Evolutionary conservation across 2,113 vertebrate genomes (phyloP), one percentile per base, ranked within the genome.

Genomic region (Ptilonorhynchus violaceus): DNA sequence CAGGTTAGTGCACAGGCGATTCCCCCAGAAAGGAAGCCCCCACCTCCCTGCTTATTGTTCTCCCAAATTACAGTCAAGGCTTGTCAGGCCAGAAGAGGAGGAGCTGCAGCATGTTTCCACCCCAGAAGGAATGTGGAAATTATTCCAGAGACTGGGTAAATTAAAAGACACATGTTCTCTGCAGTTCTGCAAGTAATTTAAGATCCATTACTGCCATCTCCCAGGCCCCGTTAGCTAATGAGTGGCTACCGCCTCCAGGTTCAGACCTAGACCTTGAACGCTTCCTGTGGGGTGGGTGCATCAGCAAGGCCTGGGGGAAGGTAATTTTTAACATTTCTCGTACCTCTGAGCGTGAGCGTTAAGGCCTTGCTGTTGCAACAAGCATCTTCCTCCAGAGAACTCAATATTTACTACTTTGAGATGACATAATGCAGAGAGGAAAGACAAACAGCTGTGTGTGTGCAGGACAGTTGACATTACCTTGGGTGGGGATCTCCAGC

Each of bases 51-150:
- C 81, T 85, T 63, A 95, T 96, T 98, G 96, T 97, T 96, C 73
- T 96, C 85, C 92, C 75, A 85, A 88, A 88, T 68, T 90, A 30
- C 84, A 56, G 66, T 69, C 74, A 82, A 52, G 11, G 70, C 60
- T 91, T 93, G 46, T 52, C 68, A 94, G 94, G 87, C 92, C 94
- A 95, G 73, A 76, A 82, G 76, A 90, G 93, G 94, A 92, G 86
- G 83, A 80, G 82, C 88, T 81, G 62, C 42, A 1, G 58, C 62
- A 23, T 47, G 27, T 93, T 93, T 89, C 79, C 89, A 96, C 85
- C 94, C 95, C 66, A 79, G 85, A 96, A 97, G 89, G 85, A 96
- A 97, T 95, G 88, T 90, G 79, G 86, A 95, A 97, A 93, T 84
- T 76, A 96, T 93, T 96, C 85, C 80, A 69, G 74, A 77, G 80